These are phyloP conservation scores for Pachypsylla venusta DNA, from an alignment of 1,140 invertebrate species.

Conservation along the genomic window DNA sequence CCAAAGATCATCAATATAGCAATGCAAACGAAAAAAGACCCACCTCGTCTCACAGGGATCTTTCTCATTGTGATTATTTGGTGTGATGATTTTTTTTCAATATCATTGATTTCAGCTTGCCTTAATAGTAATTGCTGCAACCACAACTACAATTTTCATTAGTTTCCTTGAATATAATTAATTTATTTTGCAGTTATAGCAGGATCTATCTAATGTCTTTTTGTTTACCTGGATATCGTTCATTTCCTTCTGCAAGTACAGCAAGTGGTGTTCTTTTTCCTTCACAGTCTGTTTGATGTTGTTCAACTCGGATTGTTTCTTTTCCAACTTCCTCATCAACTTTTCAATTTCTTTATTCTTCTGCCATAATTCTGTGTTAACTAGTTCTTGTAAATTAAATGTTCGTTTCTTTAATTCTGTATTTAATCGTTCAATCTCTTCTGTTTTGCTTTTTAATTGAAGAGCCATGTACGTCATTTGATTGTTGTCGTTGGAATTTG, in stretches of 20 bases:
- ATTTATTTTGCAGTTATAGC: not conserved
- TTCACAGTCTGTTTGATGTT: constrained; percentile 27
- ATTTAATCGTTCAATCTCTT: constrained; percentile 38
- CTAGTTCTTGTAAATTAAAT: constrained; percentile 41
- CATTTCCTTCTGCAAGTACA: constrained; percentile 28
- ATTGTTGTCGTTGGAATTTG: not conserved
- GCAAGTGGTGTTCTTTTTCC: constrained; percentile 28
- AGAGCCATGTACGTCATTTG: not conserved
- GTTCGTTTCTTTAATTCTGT: constrained; percentile 43
- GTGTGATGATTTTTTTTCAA: no score
- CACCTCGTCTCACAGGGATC: no score
- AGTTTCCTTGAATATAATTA: no score
- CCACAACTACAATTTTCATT: no score
- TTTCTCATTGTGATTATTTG: no score
- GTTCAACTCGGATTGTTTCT: constrained; percentile 27
- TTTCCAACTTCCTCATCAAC: constrained; percentile 30
- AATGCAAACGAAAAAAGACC: no score
- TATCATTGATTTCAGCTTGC: no score
- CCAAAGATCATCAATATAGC: no score
- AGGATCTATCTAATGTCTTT: constrained; percentile 21
- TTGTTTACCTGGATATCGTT: constrained; percentile 23
- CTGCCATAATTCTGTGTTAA: constrained; percentile 52
- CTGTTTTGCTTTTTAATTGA: constrained; percentile 9
- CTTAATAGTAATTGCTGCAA: no score
- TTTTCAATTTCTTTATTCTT: constrained; percentile 54